Base-by-base conservation (phyloP, 1,140 invertebrate species). In the Lerema accius region DNA sequence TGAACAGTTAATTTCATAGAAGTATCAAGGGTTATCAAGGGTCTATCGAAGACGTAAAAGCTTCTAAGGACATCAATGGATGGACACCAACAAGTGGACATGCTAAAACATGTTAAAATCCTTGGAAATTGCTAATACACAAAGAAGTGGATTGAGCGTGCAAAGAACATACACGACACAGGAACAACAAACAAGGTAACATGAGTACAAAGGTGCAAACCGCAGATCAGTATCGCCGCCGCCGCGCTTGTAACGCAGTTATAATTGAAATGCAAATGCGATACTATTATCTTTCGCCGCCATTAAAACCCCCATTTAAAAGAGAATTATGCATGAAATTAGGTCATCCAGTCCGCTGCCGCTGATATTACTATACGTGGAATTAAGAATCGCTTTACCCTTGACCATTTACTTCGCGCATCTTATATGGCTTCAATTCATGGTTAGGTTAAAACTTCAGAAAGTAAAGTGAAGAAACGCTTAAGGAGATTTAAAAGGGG, bases 201-300 rank as follows among this genome's bases (percentile, higher is more conserved):
- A 48, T 5, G 23, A 48, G 23, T 23, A 17, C 17, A 3, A 23
- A 46, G 43, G 43, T 46, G 43, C 43, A 48, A 48, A 26, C 45
- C 45, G 37, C 17, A 53, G 37, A 39, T 40, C 11, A 2, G 35
- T 40, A 53, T 53, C 50, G 10, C 16, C 50, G 17, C 37, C 50
- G 17, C 14, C 11, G 16, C 10, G 19, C 50, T 40, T 7, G 17
- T 53, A 53, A 53, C 50, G 35, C 50, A 53, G 35, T 55, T 55
- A 55, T 39, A 55, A 55, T 55, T 55, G 37, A 55, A 55, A 55
- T 55, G 50, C 50, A 55, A 55, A 55, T 55, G 37, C 17, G 50
- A 42, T 26, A 55, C 50, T 55, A 55, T 55, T 55, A 42, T 55
- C 50, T 55, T 55, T 53, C 50, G 11, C 50, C 50, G 40, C 50